Base-by-base conservation (phyloP, 2,888 invertebrate genomes). In the Caenorhabditis sp. region DNA sequence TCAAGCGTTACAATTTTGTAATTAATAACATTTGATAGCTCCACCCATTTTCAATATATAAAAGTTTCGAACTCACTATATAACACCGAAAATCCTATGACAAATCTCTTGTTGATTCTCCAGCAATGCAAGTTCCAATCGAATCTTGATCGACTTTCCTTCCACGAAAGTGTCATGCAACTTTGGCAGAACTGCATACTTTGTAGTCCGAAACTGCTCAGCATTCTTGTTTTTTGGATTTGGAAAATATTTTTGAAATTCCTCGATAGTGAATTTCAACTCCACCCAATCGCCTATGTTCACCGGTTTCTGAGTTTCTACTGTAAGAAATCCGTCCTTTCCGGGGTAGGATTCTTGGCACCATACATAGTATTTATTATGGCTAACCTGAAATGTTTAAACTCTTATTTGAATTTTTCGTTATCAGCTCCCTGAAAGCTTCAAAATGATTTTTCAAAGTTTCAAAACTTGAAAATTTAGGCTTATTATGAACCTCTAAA, bases 31-130 rank as follows among this genome's bases (percentile, higher is more conserved):
- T n/a, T n/a, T n/a, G n/a, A n/a, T n/a, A n/a, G n/a, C n/a, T n/a
- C n/a, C n/a, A n/a, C n/a, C n/a, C n/a, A n/a, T n/a, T n/a, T n/a
- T n/a, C n/a, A n/a, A n/a, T n/a, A n/a, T n/a, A n/a, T n/a, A n/a
- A n/a, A n/a, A n/a, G n/a, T 47, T 19, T 47, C 7, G 26, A 54
- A 63, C 63, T 63, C 28, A 63, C 63, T 63, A 63, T 28, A 63
- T 63, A 2, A 26, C 28, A 2, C 44, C 44, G 14, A 63, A 63
- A n/a, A 44, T n/a, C 0, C 3, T 0, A 22, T 63, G 41, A 2
- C 44, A 26, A n/a, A 63, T 26, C 0, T 16, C 63, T n/a, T 16
- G 2, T 44, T 44, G 63, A 63, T 63, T 44, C 8, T 26, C 44
- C 16, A 16, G 16, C 26, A 63, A 44, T 14, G 1, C 16, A 3